Base-by-base conservation (phyloP, 2,888 invertebrate genomes). In the Thymelicus sylvestris region DNA sequence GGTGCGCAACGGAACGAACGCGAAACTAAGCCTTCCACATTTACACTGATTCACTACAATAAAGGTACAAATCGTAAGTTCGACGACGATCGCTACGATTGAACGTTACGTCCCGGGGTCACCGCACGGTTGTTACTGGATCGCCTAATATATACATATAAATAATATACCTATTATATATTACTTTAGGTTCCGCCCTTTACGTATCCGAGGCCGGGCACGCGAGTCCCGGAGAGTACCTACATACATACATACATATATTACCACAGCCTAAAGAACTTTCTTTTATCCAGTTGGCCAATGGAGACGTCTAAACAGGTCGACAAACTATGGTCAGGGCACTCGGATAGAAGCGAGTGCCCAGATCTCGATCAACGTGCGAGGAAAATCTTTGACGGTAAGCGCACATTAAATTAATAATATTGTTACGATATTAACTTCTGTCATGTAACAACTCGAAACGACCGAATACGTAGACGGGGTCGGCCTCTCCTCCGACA, bases 91-190 rank as follows among this genome's bases (percentile, higher is more conserved):
- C 61, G 31, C 38, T 10, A n/a, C 63, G 65, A 52, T 19, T 55
- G 44, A 41, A 71, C 60, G 50, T 70, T 69, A 67, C 71, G 69
- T 65, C 65, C 67, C 67, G 67, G 72, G 15, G 72, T 72, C 71
- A 63, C 66, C 44, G 67, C 72, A 64, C 73, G 38, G 55, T 70
- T 71, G 38, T 52, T 52, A 64, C 70, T 72, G 72, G 76, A 72
- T 75, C 65, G 73, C 69, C 73, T 74, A 74, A 76, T 79, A 79
- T 80, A 79, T 79, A 80, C 75, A 77, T 76, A 75, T 79, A 77
- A 77, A 80, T 74, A 74, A 73, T 67, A 74, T 72, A 73, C 39
- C 31, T 64, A 31, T 19, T 55, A 55, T 8, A 55, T 55, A 57
- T 38, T 72, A 72, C n/a, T 44, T 62, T 19, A 67, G 61, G 52